Evolutionary conservation across 92 coral and sea anemone species (phyloP).

Genomic region (Epizoanthus illoricatus): DNA sequence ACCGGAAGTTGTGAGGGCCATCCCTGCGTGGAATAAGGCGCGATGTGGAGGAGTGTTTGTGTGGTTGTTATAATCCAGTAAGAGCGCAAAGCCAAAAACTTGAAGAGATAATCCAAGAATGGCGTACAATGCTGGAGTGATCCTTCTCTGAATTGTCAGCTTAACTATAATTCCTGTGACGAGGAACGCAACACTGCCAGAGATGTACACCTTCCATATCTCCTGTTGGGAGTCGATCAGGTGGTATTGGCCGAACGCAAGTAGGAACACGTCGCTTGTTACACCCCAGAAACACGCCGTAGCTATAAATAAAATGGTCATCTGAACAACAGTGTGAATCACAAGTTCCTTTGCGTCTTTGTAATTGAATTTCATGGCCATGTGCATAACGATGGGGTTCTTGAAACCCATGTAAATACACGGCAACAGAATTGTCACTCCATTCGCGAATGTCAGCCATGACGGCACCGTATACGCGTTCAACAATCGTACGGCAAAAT

Average conservation of each 20-base stretch:
- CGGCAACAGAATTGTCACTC: slow-evolving; percentile 72
- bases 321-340: slow-evolving; percentile 59
- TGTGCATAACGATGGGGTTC: slow-evolving; percentile 92
- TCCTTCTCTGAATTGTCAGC: slow-evolving; percentile 65
- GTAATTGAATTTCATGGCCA: slow-evolving; percentile 87
- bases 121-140: slow-evolving; percentile 65
- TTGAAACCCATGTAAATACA: slow-evolving; percentile 78
- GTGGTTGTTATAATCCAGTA: slow-evolving; percentile 64
- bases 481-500: slow-evolving; percentile 41
- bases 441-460: slow-evolving; percentile 85
- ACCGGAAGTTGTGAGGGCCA: slow-evolving; percentile 88
- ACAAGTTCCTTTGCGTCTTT: slow-evolving; percentile 85
- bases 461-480: slow-evolving; percentile 86
- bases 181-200: slow-evolving; percentile 76
- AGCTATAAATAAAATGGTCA: slow-evolving; percentile 65
- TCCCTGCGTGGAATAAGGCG: slow-evolving; percentile 73
- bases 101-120: slow-evolving; percentile 72
- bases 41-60: slow-evolving; percentile 35
- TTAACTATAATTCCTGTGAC: slow-evolving; percentile 66
- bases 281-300: slow-evolving; percentile 90
- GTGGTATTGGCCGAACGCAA: slow-evolving; percentile 94
- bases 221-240: slow-evolving; percentile 61
- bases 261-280: slow-evolving; percentile 70
- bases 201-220: slow-evolving; percentile 86
- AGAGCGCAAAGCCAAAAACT: slow-evolving; percentile 68